Percentiles rank a stretch among this genome's conserved stretches.
Conservation (phyloP, 2,888 invertebrate genomes). For the Baronia brevicornis region DNA sequence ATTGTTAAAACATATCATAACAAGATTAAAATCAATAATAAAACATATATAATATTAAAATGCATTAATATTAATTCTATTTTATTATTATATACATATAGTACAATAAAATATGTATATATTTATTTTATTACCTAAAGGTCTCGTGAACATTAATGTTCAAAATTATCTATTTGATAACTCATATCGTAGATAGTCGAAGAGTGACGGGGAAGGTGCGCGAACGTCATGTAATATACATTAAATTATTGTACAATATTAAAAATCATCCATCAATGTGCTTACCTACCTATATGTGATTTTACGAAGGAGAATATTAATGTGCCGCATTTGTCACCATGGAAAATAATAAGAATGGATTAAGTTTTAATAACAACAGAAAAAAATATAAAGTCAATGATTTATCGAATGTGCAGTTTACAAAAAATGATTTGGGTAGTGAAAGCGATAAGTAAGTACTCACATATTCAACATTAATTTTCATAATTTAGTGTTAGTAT, state of each 20-base stretch:
- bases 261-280: no score
- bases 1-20: no score
- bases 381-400: constrained; percentile 24
- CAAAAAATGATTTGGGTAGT: constrained; percentile 17
- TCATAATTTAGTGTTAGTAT: no score
- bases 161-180: constrained; percentile 15
- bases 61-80: no score
- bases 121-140: constrained; percentile 1
- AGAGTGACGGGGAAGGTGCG: constrained; percentile 8
- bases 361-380: constrained; percentile 2
- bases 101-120: not conserved
- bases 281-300: no score
- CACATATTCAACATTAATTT: no score
- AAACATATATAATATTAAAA: no score
- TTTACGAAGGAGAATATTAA: not conserved
- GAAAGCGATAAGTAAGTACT: constrained; percentile 24
- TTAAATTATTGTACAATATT: not conserved
- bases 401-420: constrained; percentile 21
- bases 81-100: no score
- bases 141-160: constrained; percentile 3
- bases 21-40: no score
- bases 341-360: constrained; percentile 5
- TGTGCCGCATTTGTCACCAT: constrained; percentile 1
- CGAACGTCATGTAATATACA: constrained; percentile 7
- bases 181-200: constrained; percentile 13